phyloP scores from a whole-genome alignment of 2,888 invertebrate species.

The Lithophane socia region DNA sequence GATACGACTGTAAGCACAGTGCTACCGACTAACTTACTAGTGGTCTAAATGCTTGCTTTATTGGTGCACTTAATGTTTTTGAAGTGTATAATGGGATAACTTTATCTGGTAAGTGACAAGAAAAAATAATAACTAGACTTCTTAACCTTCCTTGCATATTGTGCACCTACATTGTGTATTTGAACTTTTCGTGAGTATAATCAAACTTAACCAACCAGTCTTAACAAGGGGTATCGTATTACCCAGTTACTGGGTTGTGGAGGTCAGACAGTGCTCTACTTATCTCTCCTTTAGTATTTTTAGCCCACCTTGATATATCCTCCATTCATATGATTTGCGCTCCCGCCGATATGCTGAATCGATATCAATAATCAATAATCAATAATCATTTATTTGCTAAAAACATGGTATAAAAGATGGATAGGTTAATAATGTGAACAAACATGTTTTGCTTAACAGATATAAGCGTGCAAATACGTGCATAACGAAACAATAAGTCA shows the following conservation, averaged over 20 bases:
- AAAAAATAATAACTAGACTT: not conserved
- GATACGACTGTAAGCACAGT: slow-evolving; percentile 1
- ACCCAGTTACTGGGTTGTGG: no score
- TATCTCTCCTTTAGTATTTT: not conserved
- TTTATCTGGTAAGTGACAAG: no score
- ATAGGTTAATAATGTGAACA: no score
- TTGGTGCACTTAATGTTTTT: not conserved
- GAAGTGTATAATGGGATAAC: not conserved
- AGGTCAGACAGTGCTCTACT: not conserved
- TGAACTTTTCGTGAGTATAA: not conserved
- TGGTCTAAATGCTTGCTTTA: not conserved
- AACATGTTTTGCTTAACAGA: no score
- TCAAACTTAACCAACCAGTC: not conserved
- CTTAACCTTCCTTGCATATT: not conserved
- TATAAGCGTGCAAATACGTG: no score
- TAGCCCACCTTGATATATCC: not conserved
- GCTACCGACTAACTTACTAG: not conserved
- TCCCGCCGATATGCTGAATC: not conserved
- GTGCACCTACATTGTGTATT: no score
- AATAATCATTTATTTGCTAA: no score
- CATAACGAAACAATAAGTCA: no score
- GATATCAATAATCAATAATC: no score
- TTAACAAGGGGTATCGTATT: no score
- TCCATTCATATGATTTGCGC: not conserved
- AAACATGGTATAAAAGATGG: no score